Base-by-base conservation (phyloP, 2,888 invertebrate species). In the Furcula furcula region DNA sequence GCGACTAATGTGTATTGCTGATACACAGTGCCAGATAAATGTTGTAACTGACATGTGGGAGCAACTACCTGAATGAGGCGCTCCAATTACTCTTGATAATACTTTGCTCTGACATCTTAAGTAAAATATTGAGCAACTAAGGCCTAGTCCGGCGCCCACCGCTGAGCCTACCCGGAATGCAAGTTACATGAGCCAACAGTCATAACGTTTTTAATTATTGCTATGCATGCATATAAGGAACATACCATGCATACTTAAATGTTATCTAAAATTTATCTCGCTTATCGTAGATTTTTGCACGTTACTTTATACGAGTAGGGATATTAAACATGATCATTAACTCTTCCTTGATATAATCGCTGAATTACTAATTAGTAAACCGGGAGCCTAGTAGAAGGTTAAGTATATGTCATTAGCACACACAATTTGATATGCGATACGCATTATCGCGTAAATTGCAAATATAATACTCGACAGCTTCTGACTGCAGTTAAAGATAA, bases 31-130 rank as follows among this genome's bases (percentile, higher is more conserved):
- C 54, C 58, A 60, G 77, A 78, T 78, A 78, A 65, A 59, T 46
- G 48, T 58, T 56, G 55, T 50, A 63, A 58, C 68, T 78, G 77
- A 76, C 78, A 75, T 68, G 71, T 74, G 65, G 67, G 56, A 59
- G 31, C 51, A 62, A 64, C 71, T 67, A 64, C 69, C 61, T 55
- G 48, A 65, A 66, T 60, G 53, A 57, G 61, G 54, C 62, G 57
- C 55, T 59, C 62, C 52, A 52, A 58, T 56, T 55, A 66, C 50
- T 62, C 53, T 52, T 49, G 31, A 45, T 58, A 51, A 56, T 53
- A 50, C 55, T 55, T 55, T 44, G 40, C 21, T 41, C 34, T 36
- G 35, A 48, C 47, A 51, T 53, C 39, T 51, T 40, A 43, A 50
- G 40, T 57, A 32, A 34, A 40, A 41, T 40, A 55, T 58, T 52